Percentiles rank a stretch among this genome's conserved stretches.
Conservation (phyloP, 2,888 invertebrate species). For the Julus scanicus region DNA sequence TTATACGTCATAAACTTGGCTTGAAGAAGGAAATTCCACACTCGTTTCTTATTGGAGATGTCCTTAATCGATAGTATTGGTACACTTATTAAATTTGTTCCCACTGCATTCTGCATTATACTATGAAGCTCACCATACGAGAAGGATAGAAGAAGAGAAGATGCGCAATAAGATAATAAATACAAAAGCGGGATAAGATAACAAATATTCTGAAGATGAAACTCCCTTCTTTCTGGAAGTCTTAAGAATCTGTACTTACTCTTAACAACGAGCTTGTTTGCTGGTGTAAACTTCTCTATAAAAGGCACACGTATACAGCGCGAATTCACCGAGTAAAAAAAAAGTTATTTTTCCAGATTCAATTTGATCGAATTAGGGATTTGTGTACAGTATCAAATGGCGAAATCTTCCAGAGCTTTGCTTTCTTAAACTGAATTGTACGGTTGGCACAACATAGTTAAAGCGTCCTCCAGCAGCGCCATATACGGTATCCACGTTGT, state of each 20-base stretch:
- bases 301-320: not conserved
- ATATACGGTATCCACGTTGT: not conserved
- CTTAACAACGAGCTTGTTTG: not conserved
- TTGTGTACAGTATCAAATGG: not conserved
- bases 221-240: not conserved
- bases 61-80: not conserved
- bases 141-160: not conserved
- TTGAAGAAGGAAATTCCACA: not conserved
- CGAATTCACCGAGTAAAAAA: not conserved
- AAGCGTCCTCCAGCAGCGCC: not conserved
- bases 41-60: not conserved
- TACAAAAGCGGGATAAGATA: not conserved
- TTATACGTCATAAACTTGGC: not conserved
- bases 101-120: not conserved
- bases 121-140: not conserved
- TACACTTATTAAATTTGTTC: not conserved
- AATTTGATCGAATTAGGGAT: conserved; percentile 23
- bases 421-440: not conserved
- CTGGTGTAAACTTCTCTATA: not conserved
- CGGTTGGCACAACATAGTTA: not conserved
- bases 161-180: not conserved
- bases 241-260: conserved; percentile 6
- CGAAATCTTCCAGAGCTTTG: not conserved
- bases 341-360: conserved; percentile 3
- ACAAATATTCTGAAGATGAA: not conserved